Conservation (phyloP, 2,888 invertebrate species). For the Ommatoiulus sabulosus region DNA sequence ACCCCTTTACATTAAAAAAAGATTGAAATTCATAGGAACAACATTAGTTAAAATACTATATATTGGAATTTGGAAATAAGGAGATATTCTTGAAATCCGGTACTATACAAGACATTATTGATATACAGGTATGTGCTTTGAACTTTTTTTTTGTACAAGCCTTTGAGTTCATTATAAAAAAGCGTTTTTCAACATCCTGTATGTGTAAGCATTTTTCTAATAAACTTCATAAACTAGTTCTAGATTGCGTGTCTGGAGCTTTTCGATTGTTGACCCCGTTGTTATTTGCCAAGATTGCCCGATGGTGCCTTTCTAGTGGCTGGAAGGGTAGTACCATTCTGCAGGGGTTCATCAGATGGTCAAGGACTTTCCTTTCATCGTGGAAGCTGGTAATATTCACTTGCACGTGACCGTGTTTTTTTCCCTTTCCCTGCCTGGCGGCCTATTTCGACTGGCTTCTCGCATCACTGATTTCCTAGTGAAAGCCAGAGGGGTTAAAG, state of each 20-base stretch:
- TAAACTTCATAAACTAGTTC: conserved; percentile 7
- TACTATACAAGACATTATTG: too few relatives aligned
- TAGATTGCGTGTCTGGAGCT: conserved; percentile 1
- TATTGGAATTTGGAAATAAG: too few relatives aligned
- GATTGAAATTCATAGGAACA: too few relatives aligned
- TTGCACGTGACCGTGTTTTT: background rate
- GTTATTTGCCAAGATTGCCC: background rate
- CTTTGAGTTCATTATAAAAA: too few relatives aligned
- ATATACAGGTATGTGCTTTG: too few relatives aligned
- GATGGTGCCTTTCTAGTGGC: background rate
- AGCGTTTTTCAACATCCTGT: background rate
- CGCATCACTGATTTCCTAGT: background rate
- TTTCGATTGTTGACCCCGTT: conserved; percentile 16
- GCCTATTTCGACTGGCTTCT: background rate
- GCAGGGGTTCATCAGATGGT: background rate
- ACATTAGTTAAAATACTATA: too few relatives aligned
- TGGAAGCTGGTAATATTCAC: background rate
- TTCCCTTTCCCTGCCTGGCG: background rate
- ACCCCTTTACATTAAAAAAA: too few relatives aligned
- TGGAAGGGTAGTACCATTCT: background rate
- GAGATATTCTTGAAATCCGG: too few relatives aligned
- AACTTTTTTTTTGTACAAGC: too few relatives aligned
- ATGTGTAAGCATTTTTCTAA: background rate
- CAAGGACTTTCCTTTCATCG: background rate
- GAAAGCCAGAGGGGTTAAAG: background rate